phyloP scores from a whole-genome alignment of 2,888 invertebrate species.

The Polyploca ridens region DNA sequence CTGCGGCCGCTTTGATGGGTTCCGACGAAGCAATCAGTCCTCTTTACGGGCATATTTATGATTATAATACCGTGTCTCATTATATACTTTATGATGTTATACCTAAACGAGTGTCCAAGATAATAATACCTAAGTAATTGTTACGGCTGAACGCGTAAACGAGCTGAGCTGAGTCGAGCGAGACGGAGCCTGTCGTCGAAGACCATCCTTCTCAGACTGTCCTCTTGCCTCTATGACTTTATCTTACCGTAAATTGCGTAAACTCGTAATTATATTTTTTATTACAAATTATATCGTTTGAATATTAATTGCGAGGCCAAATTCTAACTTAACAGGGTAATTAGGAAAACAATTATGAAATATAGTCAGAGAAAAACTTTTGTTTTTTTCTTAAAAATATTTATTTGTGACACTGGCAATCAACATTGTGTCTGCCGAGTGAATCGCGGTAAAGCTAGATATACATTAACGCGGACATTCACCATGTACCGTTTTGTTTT shows the following conservation, averaged over 20 bases:
- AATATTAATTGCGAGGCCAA: slow-evolving; percentile 1
- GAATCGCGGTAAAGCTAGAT: background rate
- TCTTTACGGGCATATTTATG: slow-evolving; percentile 83
- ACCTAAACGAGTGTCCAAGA: slow-evolving; percentile 66
- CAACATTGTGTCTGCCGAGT: background rate
- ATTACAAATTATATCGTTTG: background rate
- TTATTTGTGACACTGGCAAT: background rate
- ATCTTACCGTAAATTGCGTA: background rate
- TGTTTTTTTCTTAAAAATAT: background rate
- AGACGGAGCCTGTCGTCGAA: slow-evolving; percentile 32
- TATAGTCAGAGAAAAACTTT: background rate
- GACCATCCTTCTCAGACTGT: slow-evolving; percentile 8
- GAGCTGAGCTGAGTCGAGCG: slow-evolving; percentile 39
- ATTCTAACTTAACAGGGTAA: background rate
- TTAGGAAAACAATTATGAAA: background rate
- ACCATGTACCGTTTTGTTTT: background rate
- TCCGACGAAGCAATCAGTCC: slow-evolving; percentile 83
- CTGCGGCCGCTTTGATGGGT: slow-evolving; percentile 79
- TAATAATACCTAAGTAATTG: slow-evolving; percentile 76
- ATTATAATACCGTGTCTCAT: slow-evolving; percentile 82
- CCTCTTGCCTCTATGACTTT: background rate
- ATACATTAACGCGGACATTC: background rate
- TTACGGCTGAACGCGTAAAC: slow-evolving; percentile 63
- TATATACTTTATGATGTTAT: slow-evolving; percentile 82
- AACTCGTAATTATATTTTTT: slow-evolving; percentile 1